Evolutionary conservation across 2,888 invertebrate genomes (phyloP).

Genomic region (Pachycephus smyrnensis): DNA sequence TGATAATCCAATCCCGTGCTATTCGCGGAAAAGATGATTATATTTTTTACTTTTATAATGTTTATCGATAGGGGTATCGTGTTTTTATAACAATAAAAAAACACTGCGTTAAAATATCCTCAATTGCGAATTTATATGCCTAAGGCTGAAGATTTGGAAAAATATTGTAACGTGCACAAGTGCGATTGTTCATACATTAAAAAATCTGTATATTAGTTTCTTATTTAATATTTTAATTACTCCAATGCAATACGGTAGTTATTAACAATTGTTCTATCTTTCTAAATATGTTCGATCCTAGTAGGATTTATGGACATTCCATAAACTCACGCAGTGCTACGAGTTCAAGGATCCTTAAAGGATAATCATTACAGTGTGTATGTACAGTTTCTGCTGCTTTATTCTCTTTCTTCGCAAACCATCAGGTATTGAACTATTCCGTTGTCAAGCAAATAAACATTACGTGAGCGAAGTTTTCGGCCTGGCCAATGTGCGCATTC

Average conservation of each 20-base stretch:
- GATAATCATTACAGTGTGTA: neutral
- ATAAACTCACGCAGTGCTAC: neutral
- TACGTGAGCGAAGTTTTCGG: slow-evolving; percentile 6
- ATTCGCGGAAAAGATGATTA: neutral
- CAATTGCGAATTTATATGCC: neutral
- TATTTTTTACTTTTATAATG: neutral
- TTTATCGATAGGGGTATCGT: neutral
- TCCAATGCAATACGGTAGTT: neutral
- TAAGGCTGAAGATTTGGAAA: neutral
- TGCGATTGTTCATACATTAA: neutral
- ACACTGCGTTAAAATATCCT: neutral
- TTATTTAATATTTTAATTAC: neutral
- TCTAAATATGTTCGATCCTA: neutral
- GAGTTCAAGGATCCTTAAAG: neutral
- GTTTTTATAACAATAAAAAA: too few relatives aligned
- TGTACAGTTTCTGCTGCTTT: neutral
- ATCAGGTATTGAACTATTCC: slow-evolving; percentile 52
- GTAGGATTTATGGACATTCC: neutral
- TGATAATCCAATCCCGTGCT: neutral
- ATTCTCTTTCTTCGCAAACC: neutral
- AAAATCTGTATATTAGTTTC: neutral
- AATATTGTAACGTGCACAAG: neutral
- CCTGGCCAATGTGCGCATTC: neutral
- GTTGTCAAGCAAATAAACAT: slow-evolving; percentile 63
- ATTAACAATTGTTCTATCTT: neutral